Evolutionary conservation across 92 coral and sea anemone species (phyloP), one percentile per base, ranked within the genome.

Genomic region (Chrysogorgia sp.): DNA sequence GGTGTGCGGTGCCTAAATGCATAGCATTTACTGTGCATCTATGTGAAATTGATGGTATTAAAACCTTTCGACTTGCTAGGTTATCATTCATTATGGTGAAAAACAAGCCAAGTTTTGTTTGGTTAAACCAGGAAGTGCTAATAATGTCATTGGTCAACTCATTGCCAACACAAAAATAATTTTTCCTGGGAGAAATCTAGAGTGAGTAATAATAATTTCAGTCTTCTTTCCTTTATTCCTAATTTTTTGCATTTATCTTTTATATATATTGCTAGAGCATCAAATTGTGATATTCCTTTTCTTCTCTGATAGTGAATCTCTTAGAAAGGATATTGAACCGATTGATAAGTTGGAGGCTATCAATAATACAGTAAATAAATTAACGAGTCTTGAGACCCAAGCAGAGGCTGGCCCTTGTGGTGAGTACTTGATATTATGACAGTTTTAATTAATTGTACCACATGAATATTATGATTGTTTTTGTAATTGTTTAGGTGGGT

Each of bases 391-490:
- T 12, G 97, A 92, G 58, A 85, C 88, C 61, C 90, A 87, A 74
- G 79, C 87, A 25, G 98, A 91, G 71, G 65, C 82, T 26, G 98
- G 98, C 19, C 98, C 98, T 40, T 94, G 98, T 88, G 98, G 98
- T 94, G 78, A 74, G 86, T 57, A 43, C 6, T 48, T 15, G 28
- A 67, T 17, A 52, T 17, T 17, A 17, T 52, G 20, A 5, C 22
- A 75, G n/a, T 24, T 15, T 62, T 24, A n/a, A 24, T 19, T 4
- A 0, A 15, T 53, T 12, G 5, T 21, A 14, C 10, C 33, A 9
- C 9, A 0, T 28, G 59, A 26, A 52, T 57, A 24, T 24, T 58
- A 7, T 25, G 0, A 40, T n/a, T 15, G 58, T 34, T 23, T 61
- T 31, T 58, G 19, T 59, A 0, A 17, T 48, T 23, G 5, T 4